These are phyloP conservation scores for Phenacoccus solenopsis DNA, from an alignment of 1,140 invertebrate genomes.

Conservation along the genomic window DNA sequence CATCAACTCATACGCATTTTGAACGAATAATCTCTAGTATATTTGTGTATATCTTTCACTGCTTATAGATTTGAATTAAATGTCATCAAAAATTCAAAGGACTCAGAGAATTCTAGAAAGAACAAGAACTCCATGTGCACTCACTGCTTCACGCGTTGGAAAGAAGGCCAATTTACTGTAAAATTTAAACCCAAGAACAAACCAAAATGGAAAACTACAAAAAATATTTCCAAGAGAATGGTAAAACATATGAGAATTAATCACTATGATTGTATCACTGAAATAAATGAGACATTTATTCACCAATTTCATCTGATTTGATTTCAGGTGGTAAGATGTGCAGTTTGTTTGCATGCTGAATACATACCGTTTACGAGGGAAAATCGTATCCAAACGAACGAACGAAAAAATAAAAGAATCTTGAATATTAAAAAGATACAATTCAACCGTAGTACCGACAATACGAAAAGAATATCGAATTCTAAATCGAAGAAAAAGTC, in stretches of 20 bases:
- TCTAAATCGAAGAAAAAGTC: not conserved
- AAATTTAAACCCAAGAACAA: not conserved
- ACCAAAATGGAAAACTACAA: not conserved
- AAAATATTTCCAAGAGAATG: not conserved
- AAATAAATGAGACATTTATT: not conserved
- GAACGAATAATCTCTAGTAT: too few relatives aligned
- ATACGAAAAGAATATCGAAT: not conserved
- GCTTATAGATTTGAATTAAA: too few relatives aligned
- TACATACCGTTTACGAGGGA: not conserved
- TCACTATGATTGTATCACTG: not conserved
- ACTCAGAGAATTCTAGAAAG: too few relatives aligned
- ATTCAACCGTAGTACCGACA: not conserved
- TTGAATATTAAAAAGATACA: not conserved
- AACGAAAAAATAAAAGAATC: not conserved
- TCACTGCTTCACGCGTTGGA: not conserved
- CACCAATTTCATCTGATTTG: not conserved
- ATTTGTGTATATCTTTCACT: too few relatives aligned
- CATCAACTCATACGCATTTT: too few relatives aligned
- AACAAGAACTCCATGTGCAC: not conserved
- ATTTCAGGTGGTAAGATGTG: not conserved
- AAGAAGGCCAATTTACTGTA: not conserved
- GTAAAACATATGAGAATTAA: not conserved
- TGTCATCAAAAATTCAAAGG: too few relatives aligned
- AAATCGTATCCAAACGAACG: not conserved
- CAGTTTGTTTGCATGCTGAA: not conserved